Evolutionary conservation across 2,888 invertebrate genomes (phyloP).

Genomic region (Hypsopygia costalis): DNA sequence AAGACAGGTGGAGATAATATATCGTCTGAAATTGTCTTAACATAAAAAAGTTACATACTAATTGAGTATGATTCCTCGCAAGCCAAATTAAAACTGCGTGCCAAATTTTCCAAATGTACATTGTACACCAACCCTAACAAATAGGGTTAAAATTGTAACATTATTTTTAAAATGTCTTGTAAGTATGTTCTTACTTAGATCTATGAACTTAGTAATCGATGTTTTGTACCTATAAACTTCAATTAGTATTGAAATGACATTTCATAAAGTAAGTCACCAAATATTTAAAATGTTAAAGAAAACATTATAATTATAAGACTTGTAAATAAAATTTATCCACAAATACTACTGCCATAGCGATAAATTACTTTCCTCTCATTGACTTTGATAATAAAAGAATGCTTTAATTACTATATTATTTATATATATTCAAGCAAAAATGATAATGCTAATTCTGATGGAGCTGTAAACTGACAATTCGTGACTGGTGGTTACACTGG

Average conservation of each 20-base stretch:
- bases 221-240: slow-evolving; percentile 28
- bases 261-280: slow-evolving; percentile 6
- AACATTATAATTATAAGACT: background rate
- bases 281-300: slow-evolving; percentile 1
- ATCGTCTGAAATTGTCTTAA: slow-evolving; percentile 15
- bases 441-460: no score
- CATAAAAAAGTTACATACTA: slow-evolving; percentile 9
- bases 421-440: no score
- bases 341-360: slow-evolving; percentile 3
- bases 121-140: slow-evolving; percentile 1
- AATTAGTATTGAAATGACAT: slow-evolving; percentile 8
- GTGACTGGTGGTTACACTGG: no score
- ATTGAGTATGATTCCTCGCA: no score
- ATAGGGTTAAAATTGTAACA: background rate
- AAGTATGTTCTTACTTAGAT: slow-evolving; percentile 8
- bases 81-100: slow-evolving; percentile 26
- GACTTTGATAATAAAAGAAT: no score
- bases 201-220: slow-evolving; percentile 22
- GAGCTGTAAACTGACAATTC: no score
- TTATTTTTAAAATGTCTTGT: background rate
- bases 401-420: no score
- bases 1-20: slow-evolving; percentile 8
- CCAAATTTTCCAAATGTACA: slow-evolving; percentile 19
- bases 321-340: slow-evolving; percentile 4
- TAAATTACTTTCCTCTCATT: background rate